Conservation (phyloP, 2,888 invertebrate species). For the Eubasilissa splendida region DNA sequence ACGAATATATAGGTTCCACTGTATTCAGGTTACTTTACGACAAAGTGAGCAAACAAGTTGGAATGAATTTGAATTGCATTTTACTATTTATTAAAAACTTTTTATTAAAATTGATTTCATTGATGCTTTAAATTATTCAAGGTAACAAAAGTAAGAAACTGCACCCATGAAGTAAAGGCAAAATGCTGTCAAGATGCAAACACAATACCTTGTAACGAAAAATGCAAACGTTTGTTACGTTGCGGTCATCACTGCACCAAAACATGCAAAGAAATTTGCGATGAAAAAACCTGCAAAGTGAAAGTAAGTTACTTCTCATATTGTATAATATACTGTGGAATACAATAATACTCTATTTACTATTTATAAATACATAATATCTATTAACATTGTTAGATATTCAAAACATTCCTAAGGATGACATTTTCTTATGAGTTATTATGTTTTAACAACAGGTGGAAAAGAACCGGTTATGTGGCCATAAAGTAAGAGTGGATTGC, state of each 20-base stretch:
- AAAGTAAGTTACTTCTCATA: constrained; percentile 63
- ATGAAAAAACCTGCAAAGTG: constrained; percentile 64
- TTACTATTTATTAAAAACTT: too few relatives aligned
- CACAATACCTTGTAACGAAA: constrained; percentile 65
- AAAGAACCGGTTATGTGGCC: constrained; percentile 68
- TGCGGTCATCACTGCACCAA: constrained; percentile 73
- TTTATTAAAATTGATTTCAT: too few relatives aligned
- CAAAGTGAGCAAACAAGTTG: too few relatives aligned
- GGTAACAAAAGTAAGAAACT: constrained; percentile 69
- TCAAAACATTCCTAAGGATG: too few relatives aligned
- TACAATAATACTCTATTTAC: too few relatives aligned
- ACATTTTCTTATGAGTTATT: background rate
- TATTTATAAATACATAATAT: too few relatives aligned
- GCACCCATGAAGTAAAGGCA: constrained; percentile 67
- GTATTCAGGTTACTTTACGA: too few relatives aligned
- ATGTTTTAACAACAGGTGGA: constrained; percentile 63
- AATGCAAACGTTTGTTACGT: constrained; percentile 67
- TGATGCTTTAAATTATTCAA: constrained; percentile 53
- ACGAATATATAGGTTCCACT: too few relatives aligned
- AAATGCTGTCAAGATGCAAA: constrained; percentile 67
- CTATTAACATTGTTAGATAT: too few relatives aligned
- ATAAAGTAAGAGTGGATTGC: constrained; percentile 67
- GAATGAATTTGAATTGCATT: too few relatives aligned
- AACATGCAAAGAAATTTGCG: constrained; percentile 69
- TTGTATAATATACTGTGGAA: background rate